phyloP scores from a whole-genome alignment of 2,888 invertebrate species.

The Lucinisca nassula region DNA sequence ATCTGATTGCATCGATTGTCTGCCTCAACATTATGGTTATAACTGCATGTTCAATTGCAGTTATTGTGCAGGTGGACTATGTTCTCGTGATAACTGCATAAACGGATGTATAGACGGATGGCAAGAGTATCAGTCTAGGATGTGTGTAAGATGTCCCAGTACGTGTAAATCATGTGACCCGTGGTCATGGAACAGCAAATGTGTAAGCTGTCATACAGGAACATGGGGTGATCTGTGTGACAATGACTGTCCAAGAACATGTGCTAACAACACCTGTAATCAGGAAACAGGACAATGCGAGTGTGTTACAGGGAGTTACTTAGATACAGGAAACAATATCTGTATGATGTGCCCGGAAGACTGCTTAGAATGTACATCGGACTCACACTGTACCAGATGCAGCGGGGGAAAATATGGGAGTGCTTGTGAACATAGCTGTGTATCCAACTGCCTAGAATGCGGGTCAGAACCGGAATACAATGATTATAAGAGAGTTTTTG shows the following conservation, averaged over 20 bases:
- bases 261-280: neutral
- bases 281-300: neutral
- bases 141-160: neutral
- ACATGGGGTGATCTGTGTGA: neutral
- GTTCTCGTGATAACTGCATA: neutral
- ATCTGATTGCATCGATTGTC: too few relatives aligned
- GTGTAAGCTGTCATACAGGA: neutral
- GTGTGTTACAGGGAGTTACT: neutral
- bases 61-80: neutral
- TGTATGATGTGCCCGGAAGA: neutral
- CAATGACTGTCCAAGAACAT: neutral
- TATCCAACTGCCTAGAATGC: too few relatives aligned
- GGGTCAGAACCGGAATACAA: too few relatives aligned
- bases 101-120: neutral
- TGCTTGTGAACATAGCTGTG: too few relatives aligned
- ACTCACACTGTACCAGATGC: neutral
- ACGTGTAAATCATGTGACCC: neutral
- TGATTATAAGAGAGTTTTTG: too few relatives aligned
- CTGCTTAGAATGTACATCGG: neutral
- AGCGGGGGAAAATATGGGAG: neutral
- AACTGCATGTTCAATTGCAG: neutral
- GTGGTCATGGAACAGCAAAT: neutral
- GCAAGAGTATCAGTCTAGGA: neutral
- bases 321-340: neutral
- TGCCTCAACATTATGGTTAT: too few relatives aligned